Conservation (phyloP, 2,113 vertebrate species). For the Crotalus viridis region DNA sequence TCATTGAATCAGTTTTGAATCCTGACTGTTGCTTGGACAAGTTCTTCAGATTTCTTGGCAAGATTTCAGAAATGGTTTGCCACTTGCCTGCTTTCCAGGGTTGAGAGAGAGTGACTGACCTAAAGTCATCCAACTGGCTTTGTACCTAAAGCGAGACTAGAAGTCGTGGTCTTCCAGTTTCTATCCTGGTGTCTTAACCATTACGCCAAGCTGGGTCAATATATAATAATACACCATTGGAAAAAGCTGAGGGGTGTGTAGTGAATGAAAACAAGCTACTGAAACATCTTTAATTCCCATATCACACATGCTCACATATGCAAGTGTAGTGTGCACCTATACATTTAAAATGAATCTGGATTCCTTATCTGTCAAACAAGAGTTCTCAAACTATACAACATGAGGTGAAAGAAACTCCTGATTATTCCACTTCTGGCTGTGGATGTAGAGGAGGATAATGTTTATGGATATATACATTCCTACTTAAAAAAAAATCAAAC, state of each 20-base stretch:
- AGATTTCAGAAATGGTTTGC: neutral
- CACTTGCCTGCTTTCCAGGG: neutral
- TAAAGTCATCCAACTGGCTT: neutral
- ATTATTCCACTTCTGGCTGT: neutral
- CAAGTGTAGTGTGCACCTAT: neutral
- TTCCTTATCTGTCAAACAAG: neutral
- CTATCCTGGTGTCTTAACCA: neutral
- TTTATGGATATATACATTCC: neutral
- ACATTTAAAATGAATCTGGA: neutral
- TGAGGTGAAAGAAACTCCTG: neutral
- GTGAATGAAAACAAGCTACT: neutral
- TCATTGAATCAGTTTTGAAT: neutral
- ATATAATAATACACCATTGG: neutral
- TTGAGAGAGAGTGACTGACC: neutral
- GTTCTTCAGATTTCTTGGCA: neutral
- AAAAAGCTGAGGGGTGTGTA: neutral
- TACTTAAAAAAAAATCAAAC: neutral
- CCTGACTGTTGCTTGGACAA: neutral
- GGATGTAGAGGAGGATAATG: neutral
- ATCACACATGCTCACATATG: neutral
- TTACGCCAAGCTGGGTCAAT: neutral
- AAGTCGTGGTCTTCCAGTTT: neutral
- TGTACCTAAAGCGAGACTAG: neutral
- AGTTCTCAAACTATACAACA: neutral
- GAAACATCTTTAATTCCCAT: neutral